Base-by-base conservation (phyloP, 2,797 vertebrate species). In the Ara ararauna region DNA sequence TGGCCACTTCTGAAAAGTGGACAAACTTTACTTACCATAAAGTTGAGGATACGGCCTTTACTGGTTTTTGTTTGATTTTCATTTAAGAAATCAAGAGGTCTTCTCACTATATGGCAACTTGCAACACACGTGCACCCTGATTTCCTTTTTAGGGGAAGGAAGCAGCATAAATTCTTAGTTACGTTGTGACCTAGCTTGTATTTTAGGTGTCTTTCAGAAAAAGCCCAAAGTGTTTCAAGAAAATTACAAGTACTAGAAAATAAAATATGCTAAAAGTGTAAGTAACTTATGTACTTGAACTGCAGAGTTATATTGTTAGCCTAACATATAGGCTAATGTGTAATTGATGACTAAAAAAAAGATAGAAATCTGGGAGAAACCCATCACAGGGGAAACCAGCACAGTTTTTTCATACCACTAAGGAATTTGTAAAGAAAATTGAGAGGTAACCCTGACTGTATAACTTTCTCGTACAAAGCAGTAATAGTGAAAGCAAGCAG, bases 61-160 rank as follows among this genome's bases (percentile, higher is more conserved):
- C 19, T 76, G 13, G 1, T 22, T 50, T 73, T 74, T 38, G 13
- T 71, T 92, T 70, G 34, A 3, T 65, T 65, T 81, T 76, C 29
- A 17, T 51, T 70, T 30, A 68, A 75, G 74, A 92, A 93, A 83
- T 70, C 15, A 18, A 58, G 13, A 80, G 11, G 4, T 74, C 17
- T 65, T 54, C 44, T 87, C 15, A 29, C 20, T 13, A 36, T 61
- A 45, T 34, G 38, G 21, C 27, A 65, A 64, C 71, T 23, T 71
- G 38, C 40, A 11, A 30, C 42, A 10, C 16, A n/a, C 8, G 10
- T 20, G 6, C 36, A 4, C 4, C 21, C 4, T 4, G 5, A 1
- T 61, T 84, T 67, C 19, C 8, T 40, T 86, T 80, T 50, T 6
- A 45, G 10, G 2, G 6, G 7, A 6, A 32, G 66, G 71, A 85